These are phyloP conservation scores for Heliocidaris erythrogramma DNA, from an alignment of 35 echinoderm and acorn worm genomes.

Conservation along the genomic window DNA sequence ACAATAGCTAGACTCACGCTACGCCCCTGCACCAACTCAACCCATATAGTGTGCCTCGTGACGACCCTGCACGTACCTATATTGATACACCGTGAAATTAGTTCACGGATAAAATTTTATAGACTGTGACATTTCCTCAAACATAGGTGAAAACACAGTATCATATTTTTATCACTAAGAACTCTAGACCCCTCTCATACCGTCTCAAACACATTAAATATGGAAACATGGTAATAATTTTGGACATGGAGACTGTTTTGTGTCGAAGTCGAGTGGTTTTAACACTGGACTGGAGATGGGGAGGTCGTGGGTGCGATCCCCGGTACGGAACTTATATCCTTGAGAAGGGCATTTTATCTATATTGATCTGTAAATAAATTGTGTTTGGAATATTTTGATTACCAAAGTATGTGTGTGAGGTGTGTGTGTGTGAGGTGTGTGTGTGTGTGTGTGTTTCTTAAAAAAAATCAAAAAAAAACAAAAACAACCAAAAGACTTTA, in stretches of 20 bases:
- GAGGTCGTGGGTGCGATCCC: too few relatives aligned
- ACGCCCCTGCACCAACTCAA: too few relatives aligned
- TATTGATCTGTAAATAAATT: too few relatives aligned
- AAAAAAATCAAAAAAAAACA: too few relatives aligned
- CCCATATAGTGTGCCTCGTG: background rate
- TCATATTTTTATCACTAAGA: background rate
- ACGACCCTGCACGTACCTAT: background rate
- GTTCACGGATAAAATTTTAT: background rate
- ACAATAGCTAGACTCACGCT: too few relatives aligned
- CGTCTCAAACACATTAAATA: background rate
- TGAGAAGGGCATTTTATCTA: too few relatives aligned
- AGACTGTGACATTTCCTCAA: conserved; percentile 2
- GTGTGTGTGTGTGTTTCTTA: background rate
- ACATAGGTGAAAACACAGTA: background rate
- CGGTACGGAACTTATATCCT: too few relatives aligned
- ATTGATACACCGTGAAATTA: background rate
- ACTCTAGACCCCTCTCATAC: background rate
- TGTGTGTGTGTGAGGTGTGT: background rate
- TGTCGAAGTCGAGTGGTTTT: too few relatives aligned
- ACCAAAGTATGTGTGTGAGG: background rate
- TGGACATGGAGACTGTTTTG: too few relatives aligned
- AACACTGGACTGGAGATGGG: too few relatives aligned
- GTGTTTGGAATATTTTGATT: background rate
- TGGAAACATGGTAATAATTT: too few relatives aligned
- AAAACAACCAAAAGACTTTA: background rate